phyloP scores from a whole-genome alignment of 2,113 vertebrate species.

The Phalacrocorax aristotelis region DNA sequence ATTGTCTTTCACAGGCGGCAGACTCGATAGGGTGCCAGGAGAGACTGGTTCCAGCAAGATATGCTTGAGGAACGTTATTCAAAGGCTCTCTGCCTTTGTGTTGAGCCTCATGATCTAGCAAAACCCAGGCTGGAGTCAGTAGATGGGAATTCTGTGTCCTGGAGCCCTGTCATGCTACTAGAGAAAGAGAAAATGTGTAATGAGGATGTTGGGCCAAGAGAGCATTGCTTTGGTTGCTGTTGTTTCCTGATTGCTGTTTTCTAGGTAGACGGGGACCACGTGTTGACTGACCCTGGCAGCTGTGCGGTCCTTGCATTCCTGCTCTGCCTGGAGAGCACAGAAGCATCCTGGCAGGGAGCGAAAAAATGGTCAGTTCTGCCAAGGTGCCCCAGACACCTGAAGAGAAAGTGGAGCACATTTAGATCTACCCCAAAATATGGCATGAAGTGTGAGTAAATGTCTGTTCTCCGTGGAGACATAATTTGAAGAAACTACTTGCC shows the following conservation, averaged over 20 bases:
- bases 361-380: neutral
- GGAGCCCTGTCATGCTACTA: neutral
- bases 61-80: neutral
- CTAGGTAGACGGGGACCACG: neutral
- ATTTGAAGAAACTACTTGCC: neutral
- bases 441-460: neutral
- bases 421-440: neutral
- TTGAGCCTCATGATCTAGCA: neutral
- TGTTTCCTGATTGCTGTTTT: neutral
- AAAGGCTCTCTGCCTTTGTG: neutral
- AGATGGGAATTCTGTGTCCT: neutral
- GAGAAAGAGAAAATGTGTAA: neutral
- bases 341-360: neutral
- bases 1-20: neutral
- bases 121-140: neutral
- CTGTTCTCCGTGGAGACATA: neutral
- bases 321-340: neutral
- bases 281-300: neutral
- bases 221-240: neutral
- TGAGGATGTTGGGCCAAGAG: neutral
- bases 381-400: neutral
- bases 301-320: neutral
- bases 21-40: neutral
- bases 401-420: neutral
- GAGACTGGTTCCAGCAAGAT: neutral